Conservation (phyloP, 2,113 vertebrate genomes). For the Talpa occidentalis region DNA sequence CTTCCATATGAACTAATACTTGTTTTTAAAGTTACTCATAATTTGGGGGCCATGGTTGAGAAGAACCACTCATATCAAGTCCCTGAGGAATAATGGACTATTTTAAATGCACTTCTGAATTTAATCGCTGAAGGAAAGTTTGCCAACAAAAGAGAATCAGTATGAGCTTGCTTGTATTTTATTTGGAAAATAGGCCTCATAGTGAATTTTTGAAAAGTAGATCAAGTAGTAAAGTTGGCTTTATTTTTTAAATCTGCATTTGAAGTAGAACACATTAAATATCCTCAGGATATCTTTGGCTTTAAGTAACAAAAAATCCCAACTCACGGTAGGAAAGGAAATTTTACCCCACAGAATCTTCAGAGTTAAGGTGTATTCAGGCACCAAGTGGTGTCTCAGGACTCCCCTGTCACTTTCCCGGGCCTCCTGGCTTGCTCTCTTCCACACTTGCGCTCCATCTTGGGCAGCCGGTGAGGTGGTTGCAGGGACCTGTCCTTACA, state of each 20-base stretch:
- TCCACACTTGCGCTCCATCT: rapidly evolving
- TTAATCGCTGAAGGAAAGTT: conserved; percentile 29
- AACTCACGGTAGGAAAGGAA: background rate
- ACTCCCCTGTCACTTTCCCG: background rate
- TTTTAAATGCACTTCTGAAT: conserved; percentile 17
- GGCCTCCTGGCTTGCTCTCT: background rate
- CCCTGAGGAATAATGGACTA: background rate
- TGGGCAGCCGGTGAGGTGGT: background rate
- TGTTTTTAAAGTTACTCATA: background rate
- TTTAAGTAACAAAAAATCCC: background rate
- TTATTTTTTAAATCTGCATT: background rate
- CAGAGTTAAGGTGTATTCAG: background rate
- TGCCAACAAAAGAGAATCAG: background rate
- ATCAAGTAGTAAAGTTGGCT: background rate
- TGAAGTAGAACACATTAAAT: background rate
- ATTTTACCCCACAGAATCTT: background rate
- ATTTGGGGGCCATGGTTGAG: background rate
- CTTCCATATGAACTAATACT: background rate
- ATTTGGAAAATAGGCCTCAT: conserved; percentile 22
- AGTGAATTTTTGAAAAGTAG: background rate
- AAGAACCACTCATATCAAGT: background rate
- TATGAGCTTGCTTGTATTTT: background rate
- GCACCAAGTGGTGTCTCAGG: rapidly evolving
- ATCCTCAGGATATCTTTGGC: background rate
- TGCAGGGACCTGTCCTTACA: background rate